Evolutionary conservation across 2,113 vertebrate genomes (phyloP).

Genomic region (Paramormyrops kingsleyae): DNA sequence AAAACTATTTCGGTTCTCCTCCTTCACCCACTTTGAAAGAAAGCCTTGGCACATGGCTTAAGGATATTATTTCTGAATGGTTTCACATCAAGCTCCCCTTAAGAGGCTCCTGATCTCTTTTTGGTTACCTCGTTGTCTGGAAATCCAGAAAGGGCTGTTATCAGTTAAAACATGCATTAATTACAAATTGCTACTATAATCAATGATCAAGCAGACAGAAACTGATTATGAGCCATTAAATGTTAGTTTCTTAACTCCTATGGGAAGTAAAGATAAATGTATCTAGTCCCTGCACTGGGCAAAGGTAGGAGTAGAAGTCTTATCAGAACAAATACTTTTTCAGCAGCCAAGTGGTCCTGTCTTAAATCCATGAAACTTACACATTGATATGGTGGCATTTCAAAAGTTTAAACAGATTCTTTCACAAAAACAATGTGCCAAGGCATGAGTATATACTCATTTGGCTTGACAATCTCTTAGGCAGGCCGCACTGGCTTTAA

Average conservation of each 20-base stretch:
- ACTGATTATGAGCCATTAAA: constrained; percentile 41
- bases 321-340: background rate
- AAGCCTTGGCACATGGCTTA: background rate
- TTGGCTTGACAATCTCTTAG: background rate
- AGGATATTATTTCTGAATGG: background rate
- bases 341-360: background rate
- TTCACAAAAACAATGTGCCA: background rate
- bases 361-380: background rate
- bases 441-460: background rate
- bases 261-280: background rate
- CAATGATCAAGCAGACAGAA: constrained; percentile 55
- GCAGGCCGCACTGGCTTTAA: background rate
- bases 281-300: background rate
- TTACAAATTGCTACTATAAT: constrained; percentile 60
- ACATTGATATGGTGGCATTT: background rate
- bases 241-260: constrained; percentile 20
- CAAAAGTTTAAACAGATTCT: background rate
- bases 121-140: background rate
- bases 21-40: background rate
- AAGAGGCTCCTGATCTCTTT: background rate
- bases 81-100: background rate
- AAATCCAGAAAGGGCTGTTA: constrained; percentile 48
- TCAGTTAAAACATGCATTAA: constrained; percentile 59
- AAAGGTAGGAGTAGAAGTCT: background rate
- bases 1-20: background rate